Evolutionary conservation across 2,113 vertebrate genomes (phyloP), one percentile per base, ranked within the genome.

Genomic region (Conger conger): DNA sequence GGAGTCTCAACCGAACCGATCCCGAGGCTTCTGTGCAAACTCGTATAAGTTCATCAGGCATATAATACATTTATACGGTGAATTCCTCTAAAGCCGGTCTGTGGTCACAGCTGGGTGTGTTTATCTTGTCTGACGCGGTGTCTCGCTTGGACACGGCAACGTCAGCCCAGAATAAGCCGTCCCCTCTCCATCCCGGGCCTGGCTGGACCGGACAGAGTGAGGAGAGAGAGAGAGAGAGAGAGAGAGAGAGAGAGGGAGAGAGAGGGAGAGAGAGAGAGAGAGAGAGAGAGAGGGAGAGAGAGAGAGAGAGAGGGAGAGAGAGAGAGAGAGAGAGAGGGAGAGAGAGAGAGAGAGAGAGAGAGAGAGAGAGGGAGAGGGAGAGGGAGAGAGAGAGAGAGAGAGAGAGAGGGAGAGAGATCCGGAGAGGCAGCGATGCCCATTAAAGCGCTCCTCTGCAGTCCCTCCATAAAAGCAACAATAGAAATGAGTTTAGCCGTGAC

Each of bases 401-500:
- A n/a, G n/a, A n/a, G n/a, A n/a, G n/a, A n/a, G n/a, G n/a, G 76
- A 80, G 53, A 77, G 85, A 30, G 87, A 77, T 60, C 80, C 35
- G 73, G 37, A 85, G 53, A 82, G 80, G 73, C 82, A 83, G 85
- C 83, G 81, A 88, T 86, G 50, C 79, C 88, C 81, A 87, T 87
- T 87, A 86, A 86, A 85, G 7, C 11, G 15, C 82, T 45, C 84
- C 81, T 83, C 63, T 79, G 42, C 85, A 27, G 54, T 57, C 80
- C 35, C 79, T 73, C 82, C 87, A 84, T 89, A 89, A 91, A 89
- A 78, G 83, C 86, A 78, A 77, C 83, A 81, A 87, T 36, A 87
- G 88, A 85, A 85, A 87, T 86, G 54, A 87, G 85, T 87, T 87
- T 88, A 88, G 84, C 83, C 79, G 78, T 86, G 86, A 87, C 73